Base-by-base conservation (phyloP, 2,797 vertebrate genomes). In the Lacerta bilineata region DNA sequence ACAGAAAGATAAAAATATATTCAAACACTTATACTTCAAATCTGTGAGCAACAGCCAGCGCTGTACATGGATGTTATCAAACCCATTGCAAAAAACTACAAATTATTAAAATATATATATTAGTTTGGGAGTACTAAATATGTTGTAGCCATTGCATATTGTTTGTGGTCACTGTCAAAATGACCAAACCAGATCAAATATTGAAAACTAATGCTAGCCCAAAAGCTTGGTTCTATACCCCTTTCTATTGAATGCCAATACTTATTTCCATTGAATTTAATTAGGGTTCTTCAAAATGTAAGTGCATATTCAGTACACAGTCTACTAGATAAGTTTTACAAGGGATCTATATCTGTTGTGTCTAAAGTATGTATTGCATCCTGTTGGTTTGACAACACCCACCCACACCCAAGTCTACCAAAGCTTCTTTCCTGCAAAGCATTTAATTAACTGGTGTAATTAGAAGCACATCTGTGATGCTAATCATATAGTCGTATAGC, bases 1-100 rank as follows among this genome's bases (percentile, higher is more conserved):
- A 94, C 90, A 87, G 80, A 95, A 94, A 96, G 92, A 96, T 91
- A 96, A 95, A 59, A 97, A 95, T 86, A 92, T 94, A 88, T 93
- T 90, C 95, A 96, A 95, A 91, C 92, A 93, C 10, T 1, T 89
- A 46, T 64, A 95, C 41, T 85, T 93, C 68, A 89, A 90, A 33
- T 93, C 69, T 92, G 59, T 89, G 91, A 90, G 61, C 87, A 90
- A 93, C 83, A 93, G 27, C 55, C 85, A 94, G 84, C 66, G 86
- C 69, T 0, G 77, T 93, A 96, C 93, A 93, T 71, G 88, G 1
- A 86, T 77, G 85, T 87, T 91, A 93, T 91, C 91, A 91, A 91
- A 90, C 71, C 33, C 87, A 72, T 80, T 93, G 74, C 92, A 88
- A 94, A 87, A 93, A 88, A 9, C 74, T 90, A 88, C 89, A 85